Conservation (phyloP, 2,797 vertebrate species). For the Myotis findleyi region DNA sequence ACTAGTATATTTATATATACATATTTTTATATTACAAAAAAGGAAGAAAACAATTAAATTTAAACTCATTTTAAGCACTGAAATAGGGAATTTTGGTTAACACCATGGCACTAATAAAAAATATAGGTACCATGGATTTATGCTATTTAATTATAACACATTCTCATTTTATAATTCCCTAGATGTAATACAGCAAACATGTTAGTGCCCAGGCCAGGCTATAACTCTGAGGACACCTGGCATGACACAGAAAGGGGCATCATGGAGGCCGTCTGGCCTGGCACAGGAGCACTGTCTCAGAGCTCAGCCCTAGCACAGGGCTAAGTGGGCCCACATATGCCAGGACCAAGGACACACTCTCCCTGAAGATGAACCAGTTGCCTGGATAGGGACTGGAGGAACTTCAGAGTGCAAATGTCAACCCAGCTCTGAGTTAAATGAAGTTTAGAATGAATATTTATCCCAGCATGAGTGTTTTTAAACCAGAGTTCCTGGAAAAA, state of each 20-base stretch:
- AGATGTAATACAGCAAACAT: not conserved
- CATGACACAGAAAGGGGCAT: not conserved
- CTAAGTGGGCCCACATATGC: accelerated
- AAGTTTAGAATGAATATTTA: not conserved
- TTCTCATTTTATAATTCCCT: not conserved
- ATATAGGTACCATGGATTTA: not conserved
- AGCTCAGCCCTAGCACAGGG: not conserved
- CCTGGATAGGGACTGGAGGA: not conserved
- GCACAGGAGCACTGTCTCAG: accelerated
- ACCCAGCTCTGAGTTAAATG: not conserved
- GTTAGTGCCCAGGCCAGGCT: not conserved
- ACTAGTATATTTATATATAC: too few relatives aligned
- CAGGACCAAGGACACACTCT: not conserved
- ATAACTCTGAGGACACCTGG: not conserved
- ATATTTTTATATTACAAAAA: not conserved
- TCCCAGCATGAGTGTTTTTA: not conserved
- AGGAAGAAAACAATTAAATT: not conserved
- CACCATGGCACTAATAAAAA: not conserved
- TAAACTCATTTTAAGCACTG: conserved; percentile 2
- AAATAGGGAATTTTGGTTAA: conserved; percentile 27
- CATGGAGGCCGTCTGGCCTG: not conserved
- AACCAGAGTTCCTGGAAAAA: not conserved
- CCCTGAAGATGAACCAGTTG: not conserved
- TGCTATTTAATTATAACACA: not conserved
- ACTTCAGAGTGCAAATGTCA: not conserved